A percentile compares a stretch with the other conserved stretches of the same genome.
Conservation (phyloP, 2,797 vertebrate species). For the Eremophila alpestris region DNA sequence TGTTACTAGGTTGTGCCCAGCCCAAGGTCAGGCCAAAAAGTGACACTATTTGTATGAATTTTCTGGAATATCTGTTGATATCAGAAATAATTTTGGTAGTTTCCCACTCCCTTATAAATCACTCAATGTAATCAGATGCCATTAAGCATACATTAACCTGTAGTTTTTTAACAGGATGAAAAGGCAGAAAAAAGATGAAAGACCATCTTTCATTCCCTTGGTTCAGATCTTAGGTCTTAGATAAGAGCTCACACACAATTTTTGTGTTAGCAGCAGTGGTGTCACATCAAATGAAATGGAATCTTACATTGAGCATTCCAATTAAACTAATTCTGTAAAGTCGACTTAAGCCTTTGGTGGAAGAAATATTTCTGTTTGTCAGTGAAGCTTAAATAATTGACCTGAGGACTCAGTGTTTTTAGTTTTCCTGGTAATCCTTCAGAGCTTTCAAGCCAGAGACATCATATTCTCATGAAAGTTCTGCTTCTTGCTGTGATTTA, state of each 20-base stretch:
- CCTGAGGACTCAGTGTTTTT: neutral
- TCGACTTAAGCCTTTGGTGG: neutral
- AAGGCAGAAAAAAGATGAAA: neutral
- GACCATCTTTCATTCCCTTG: neutral
- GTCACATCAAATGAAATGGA: neutral
- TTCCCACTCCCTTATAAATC: neutral
- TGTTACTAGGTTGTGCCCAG: neutral
- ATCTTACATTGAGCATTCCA: neutral
- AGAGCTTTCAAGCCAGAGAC: slow-evolving; percentile 36
- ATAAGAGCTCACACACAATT: neutral
- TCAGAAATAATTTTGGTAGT: neutral
- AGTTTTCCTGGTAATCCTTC: slow-evolving; percentile 13
- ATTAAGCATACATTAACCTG: neutral
- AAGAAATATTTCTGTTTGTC: neutral
- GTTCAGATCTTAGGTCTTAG: neutral
- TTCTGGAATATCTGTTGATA: neutral
- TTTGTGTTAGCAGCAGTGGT: neutral
- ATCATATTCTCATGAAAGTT: slow-evolving; percentile 28
- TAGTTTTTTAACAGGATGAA: neutral
- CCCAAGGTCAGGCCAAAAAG: neutral
- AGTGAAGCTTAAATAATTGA: neutral
- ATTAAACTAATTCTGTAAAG: neutral
- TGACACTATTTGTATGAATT: neutral
- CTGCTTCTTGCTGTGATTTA: slow-evolving; percentile 41
- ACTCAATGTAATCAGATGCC: neutral